Percentiles rank a stretch among this genome's conserved stretches.
These are phyloP conservation scores for Eidolon helvum DNA, from an alignment of 2,113 vertebrate genomes.

Conservation along the genomic window DNA sequence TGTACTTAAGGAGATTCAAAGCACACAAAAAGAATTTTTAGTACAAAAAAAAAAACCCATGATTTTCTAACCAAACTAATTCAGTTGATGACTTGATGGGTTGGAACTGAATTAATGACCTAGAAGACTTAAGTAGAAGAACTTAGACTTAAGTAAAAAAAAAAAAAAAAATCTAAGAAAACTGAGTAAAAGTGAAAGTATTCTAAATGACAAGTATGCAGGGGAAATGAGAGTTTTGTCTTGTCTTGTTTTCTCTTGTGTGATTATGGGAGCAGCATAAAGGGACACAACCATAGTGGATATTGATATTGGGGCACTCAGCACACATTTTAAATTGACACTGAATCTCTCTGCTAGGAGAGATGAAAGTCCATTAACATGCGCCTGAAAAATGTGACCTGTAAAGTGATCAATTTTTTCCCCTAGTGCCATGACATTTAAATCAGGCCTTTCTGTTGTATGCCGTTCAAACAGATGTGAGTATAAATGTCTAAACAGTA, in stretches of 20 bases:
- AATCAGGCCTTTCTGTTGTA: not conserved
- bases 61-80: not conserved
- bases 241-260: not conserved
- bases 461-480: not conserved
- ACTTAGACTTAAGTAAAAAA: not conserved
- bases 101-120: not conserved
- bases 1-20: not conserved
- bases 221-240: slow-evolving; percentile 1
- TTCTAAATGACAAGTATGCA: not conserved
- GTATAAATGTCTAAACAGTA: not conserved
- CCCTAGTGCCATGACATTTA: not conserved
- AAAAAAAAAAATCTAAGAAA: not conserved
- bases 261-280: not conserved
- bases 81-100: not conserved
- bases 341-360: not conserved
- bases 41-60: not conserved
- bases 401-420: not conserved
- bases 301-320: not conserved
- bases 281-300: not conserved
- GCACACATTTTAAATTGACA: not conserved
- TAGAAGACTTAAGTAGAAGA: not conserved
- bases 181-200: not conserved
- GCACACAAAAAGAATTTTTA: not conserved
- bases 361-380: no score
- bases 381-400: not conserved